Conservation (phyloP, 2,888 invertebrate species). For the Andrena haemorrhoa region DNA sequence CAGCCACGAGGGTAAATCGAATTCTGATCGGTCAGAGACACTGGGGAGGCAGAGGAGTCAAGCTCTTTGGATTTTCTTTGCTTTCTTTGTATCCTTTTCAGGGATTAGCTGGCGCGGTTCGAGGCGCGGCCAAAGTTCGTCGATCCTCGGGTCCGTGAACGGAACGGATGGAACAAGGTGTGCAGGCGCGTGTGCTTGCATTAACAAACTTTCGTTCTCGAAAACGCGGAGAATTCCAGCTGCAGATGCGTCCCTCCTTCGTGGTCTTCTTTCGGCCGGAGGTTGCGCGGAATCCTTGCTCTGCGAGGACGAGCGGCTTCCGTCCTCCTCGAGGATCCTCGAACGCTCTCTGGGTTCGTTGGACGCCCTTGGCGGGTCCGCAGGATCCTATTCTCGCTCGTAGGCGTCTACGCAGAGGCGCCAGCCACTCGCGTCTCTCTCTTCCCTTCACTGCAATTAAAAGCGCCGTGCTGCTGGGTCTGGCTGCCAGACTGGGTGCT, state of each 20-base stretch:
- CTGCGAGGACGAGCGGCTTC: slow-evolving; percentile 38
- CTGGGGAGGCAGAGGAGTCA: neutral
- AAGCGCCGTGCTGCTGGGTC: slow-evolving; percentile 35
- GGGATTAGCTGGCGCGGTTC: slow-evolving; percentile 1
- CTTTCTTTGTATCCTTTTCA: neutral
- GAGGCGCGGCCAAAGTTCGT: slow-evolving; percentile 18
- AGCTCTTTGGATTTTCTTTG: neutral
- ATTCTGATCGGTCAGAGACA: neutral
- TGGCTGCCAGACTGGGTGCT: too few species aligned
- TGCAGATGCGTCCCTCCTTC: neutral
- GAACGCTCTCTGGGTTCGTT: neutral
- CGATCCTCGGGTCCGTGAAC: slow-evolving; percentile 30
- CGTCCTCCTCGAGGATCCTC: slow-evolving; percentile 43
- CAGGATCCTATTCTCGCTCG: neutral
- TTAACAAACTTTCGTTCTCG: slow-evolving; percentile 40
- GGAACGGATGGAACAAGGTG: slow-evolving; percentile 36
- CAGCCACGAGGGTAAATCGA: too few species aligned
- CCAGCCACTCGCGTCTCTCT: slow-evolving; percentile 4
- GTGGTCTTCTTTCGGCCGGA: neutral
- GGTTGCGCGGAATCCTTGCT: slow-evolving; percentile 7
- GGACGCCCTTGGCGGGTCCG: neutral
- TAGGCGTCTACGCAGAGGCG: neutral
- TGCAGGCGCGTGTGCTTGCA: slow-evolving; percentile 45
- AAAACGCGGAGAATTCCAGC: slow-evolving; percentile 24
- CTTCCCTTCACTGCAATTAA: slow-evolving; percentile 62